Conservation (phyloP, 2,888 invertebrate species). For the Ecdyonurus torrentis region DNA sequence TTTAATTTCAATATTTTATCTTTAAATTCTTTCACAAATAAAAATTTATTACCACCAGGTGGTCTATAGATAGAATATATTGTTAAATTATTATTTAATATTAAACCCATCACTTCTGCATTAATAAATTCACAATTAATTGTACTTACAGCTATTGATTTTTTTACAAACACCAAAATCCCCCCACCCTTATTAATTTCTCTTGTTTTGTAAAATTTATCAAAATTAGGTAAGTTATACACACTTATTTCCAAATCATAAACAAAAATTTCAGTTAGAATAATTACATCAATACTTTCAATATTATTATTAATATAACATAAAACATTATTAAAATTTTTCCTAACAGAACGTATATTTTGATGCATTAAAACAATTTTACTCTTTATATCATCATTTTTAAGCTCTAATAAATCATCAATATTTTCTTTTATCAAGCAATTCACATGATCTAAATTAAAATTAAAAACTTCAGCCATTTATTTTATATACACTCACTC, state of each 20-base stretch:
- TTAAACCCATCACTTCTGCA: background rate
- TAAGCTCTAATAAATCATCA: too few species aligned
- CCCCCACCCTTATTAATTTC: background rate
- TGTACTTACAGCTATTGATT: background rate
- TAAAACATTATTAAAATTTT: background rate
- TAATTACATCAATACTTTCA: background rate
- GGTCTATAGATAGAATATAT: background rate
- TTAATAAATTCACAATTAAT: background rate
- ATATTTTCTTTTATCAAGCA: too few species aligned
- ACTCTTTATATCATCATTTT: background rate
- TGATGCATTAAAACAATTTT: background rate
- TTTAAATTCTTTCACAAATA: background rate
- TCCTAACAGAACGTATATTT: background rate
- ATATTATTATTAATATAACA: background rate
- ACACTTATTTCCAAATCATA: background rate
- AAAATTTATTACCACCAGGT: background rate
- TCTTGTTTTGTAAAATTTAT: background rate
- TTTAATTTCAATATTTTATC: background rate
- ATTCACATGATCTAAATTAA: too few species aligned
- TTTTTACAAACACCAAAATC: background rate
- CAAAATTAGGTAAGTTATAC: background rate
- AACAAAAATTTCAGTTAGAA: background rate
- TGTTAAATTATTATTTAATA: background rate
- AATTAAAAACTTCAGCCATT: too few species aligned
- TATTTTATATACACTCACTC: too few species aligned